Conservation (phyloP, 2,888 invertebrate species). For the Ornithoptera priamus region DNA sequence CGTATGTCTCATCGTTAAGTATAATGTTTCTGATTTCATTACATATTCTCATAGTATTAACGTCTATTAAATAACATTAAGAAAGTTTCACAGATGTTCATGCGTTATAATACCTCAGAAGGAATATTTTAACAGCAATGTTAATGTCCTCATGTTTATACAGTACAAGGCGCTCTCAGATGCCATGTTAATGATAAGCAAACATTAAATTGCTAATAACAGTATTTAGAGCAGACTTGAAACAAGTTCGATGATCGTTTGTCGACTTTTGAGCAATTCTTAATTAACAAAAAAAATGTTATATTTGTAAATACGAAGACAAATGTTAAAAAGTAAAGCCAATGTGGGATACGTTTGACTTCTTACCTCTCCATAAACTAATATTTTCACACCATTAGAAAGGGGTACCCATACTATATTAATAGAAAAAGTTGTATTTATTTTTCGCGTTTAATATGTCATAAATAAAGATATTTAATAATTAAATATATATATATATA, state of each 20-base stretch:
- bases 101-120: not conserved
- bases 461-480: too few relatives aligned
- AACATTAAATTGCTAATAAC: not conserved
- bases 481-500: not conserved
- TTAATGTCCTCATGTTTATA: slow-evolving; percentile 1
- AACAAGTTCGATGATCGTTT: not conserved
- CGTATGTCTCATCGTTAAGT: too few relatives aligned
- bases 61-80: too few relatives aligned
- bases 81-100: not conserved
- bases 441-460: too few relatives aligned
- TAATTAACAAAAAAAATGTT: not conserved
- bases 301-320: not conserved
- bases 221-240: not conserved
- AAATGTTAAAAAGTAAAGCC: not conserved
- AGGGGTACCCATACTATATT: too few relatives aligned
- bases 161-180: not conserved
- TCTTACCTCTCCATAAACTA: not conserved
- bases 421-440: too few relatives aligned
- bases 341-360: not conserved
- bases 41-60: too few relatives aligned
- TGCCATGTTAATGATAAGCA: not conserved
- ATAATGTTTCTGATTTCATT: too few relatives aligned
- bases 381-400: not conserved
- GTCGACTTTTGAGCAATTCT: not conserved
- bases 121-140: not conserved